Evolutionary conservation across 2,113 vertebrate species (phyloP), one percentile per base, ranked within the genome.

Genomic region (Misgurnus anguillicaudatus): DNA sequence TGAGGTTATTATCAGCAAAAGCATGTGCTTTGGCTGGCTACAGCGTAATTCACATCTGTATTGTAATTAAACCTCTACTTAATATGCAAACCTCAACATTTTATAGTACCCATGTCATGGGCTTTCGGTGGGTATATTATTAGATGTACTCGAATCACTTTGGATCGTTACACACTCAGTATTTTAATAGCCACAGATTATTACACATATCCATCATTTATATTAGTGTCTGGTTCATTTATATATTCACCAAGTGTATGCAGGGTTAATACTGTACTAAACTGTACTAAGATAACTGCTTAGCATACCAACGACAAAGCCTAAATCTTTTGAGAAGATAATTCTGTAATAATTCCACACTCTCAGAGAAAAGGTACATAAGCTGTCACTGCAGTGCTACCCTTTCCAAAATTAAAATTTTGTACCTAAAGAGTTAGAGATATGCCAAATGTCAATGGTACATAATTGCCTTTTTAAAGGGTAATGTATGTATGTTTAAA

Each of bases 21-120:
- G 75, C 77, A 63, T 71, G 77, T 70, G 24, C 58, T 70, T 47
- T 17, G 17, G 77, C 77, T 78, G 17, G 10, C 31, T 24, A 42
- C 19, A 58, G 13, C 36, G 19, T 67, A 13, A 67, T 68, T 51
- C 45, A 58, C 45, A 41, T 57, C 41, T 61, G 45, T 58, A 21
- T 0, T 70, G 64, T 13, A 77, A 63, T 19, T 53, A 55, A 47
- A 39, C 53, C 48, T 19, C 31, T 72, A 7, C 70, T 53, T 72
- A 58, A 72, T 42, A 42, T 58, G 38, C 53, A 72, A 72, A 72
- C n/a, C n/a, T 72, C 53, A 41, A 57, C 5, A 39, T 24, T 21
- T 55, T 11, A 14, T 5, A 13, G 48, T 53, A 69, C 24, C 51
- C 47, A 14, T 69, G 24, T 55, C 4, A 71, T 55, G 17, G 31